Evolutionary conservation across 2,888 invertebrate genomes (phyloP), one percentile per base, ranked within the genome.

Genomic region (Ptilodon capucinus): DNA sequence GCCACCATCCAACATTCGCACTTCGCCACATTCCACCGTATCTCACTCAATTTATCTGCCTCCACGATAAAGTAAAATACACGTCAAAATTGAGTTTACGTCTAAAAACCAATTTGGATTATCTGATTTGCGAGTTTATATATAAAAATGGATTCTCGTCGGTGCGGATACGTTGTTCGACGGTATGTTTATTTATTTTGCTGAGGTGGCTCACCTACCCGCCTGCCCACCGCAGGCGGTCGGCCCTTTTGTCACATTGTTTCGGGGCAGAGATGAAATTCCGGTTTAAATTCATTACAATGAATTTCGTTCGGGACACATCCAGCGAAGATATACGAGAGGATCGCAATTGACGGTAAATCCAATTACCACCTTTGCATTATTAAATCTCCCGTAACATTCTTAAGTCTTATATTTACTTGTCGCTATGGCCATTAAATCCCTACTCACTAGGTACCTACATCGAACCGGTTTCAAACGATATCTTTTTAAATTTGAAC

Each of bases 101-200:
- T 81, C 85, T 86, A 86, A 86, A 86, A 88, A 86, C 82, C 88
- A 87, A 87, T 89, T 89, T 83, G 84, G 85, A 88, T 88, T 87
- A 88, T 88, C 89, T 81, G 86, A 86, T 87, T 86, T 82, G 80
- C 73, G 78, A 84, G 81, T 81, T 81, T 86, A 79, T 84, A 77
- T 78, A 81, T 69, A 74, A 77, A 79, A 79, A 75, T 74, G 76
- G 66, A 65, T 74, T 72, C 66, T 59, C 61, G 50, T 54, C 51
- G 44, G 43, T 54, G 47, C 45, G 63, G 62, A 64, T 67, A 61
- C 60, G 56, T 53, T 55, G 64, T 53, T 65, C 48, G 51, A 48
- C 47, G 54, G 44, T 48, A 48, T 64, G 65, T 66, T 67, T 70
- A 57, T 68, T 64, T 66, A 68, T 66, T 53, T 63, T 63, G 54